A percentile compares a stretch with the other conserved stretches of the same genome.
These are phyloP conservation scores for Hirundichthys speculiger DNA, from an alignment of 2,113 vertebrate genomes.

Conservation along the genomic window DNA sequence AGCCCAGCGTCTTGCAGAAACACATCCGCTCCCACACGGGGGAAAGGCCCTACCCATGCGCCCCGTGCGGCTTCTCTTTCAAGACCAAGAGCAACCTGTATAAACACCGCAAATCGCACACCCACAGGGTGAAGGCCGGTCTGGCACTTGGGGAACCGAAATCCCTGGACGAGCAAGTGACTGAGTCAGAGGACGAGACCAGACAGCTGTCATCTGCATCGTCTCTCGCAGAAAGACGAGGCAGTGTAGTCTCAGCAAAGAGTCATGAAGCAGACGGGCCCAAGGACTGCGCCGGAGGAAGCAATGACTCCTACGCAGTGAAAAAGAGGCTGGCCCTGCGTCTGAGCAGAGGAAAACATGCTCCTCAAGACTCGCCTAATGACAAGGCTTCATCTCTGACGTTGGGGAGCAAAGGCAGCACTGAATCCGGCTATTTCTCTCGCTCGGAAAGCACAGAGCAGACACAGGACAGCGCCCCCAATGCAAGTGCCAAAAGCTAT, in stretches of 20 bases:
- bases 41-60: conserved; percentile 93
- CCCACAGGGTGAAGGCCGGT: conserved; percentile 93
- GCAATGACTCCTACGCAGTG: conserved; percentile 90
- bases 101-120: conserved; percentile 95
- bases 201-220: conserved; percentile 77
- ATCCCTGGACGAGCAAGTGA: conserved; percentile 85
- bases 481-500: conserved; percentile 93
- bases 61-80: conserved; percentile 95
- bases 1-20: conserved; percentile 98
- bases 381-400: conserved; percentile 84
- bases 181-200: conserved; percentile 93
- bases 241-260: conserved; percentile 75
- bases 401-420: conserved; percentile 93
- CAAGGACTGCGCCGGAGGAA: conserved; percentile 62
- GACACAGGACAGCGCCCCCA: conserved; percentile 89
- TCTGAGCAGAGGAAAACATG: conserved; percentile 89
- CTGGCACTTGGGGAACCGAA: conserved; percentile 83
- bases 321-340: conserved; percentile 94
- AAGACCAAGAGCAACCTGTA: conserved; percentile 98
- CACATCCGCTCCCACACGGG: conserved; percentile 97
- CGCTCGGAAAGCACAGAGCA: conserved; percentile 93
- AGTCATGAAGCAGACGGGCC: conserved; percentile 77
- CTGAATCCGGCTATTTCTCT: conserved; percentile 96
- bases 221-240: conserved; percentile 69
- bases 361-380: conserved; percentile 78